phyloP scores from a whole-genome alignment of 2,888 invertebrate genomes.

The Eumerus sabulonum region DNA sequence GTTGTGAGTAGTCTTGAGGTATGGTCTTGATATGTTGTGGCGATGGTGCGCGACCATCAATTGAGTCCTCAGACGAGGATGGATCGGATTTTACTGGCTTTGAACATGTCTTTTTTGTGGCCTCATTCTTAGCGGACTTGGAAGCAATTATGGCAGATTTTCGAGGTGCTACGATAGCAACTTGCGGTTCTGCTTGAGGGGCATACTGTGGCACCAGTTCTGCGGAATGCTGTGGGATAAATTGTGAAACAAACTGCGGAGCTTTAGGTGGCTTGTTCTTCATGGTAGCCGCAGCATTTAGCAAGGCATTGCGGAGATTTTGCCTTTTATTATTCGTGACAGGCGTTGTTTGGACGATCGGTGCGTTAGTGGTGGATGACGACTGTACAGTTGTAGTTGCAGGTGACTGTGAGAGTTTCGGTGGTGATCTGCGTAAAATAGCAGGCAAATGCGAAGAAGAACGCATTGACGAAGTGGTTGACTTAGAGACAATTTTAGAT shows the following conservation, averaged over 20 bases:
- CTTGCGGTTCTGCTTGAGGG: too few relatives aligned
- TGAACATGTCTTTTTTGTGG: slow-evolving; percentile 34
- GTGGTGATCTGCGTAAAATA: too few relatives aligned
- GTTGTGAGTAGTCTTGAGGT: slow-evolving; percentile 74
- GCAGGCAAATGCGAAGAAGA: too few relatives aligned
- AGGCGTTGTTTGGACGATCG: slow-evolving; percentile 20
- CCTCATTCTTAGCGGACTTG: not conserved
- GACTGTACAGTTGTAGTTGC: too few relatives aligned
- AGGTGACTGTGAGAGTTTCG: too few relatives aligned
- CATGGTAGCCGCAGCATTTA: slow-evolving; percentile 72
- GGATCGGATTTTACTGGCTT: slow-evolving; percentile 62
- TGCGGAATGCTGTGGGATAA: slow-evolving; percentile 58
- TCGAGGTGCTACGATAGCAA: not conserved
- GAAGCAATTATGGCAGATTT: slow-evolving; percentile 6
- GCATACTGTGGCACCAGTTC: too few relatives aligned
- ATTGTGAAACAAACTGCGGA: slow-evolving; percentile 33
- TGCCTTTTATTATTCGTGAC: slow-evolving; percentile 72
- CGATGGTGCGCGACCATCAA: slow-evolving; percentile 56
- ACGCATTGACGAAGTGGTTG: too few relatives aligned
- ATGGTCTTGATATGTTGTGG: slow-evolving; percentile 66
- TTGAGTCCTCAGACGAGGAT: slow-evolving; percentile 73
- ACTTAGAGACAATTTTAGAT: too few relatives aligned
- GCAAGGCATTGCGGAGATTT: slow-evolving; percentile 76
- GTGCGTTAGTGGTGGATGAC: too few relatives aligned
- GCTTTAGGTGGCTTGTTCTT: too few relatives aligned